Evolutionary conservation across 2,797 vertebrate species (phyloP).

Genomic region (Mormyrops attenuatus): DNA sequence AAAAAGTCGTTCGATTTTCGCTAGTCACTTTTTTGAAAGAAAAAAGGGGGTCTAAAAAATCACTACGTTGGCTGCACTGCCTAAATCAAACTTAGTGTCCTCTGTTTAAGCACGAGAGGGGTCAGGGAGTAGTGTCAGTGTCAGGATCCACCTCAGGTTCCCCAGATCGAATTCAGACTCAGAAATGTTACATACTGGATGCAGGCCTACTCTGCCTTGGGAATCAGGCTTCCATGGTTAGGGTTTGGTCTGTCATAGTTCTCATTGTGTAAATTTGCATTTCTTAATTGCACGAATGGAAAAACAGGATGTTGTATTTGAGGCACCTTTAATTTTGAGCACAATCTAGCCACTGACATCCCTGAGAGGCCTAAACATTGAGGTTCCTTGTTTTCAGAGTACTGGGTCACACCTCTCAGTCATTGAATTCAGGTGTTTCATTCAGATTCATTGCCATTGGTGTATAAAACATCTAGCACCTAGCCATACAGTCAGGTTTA

Average conservation of each 20-base stretch:
- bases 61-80: neutral
- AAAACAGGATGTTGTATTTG: neutral
- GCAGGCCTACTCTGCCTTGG: neutral
- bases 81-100: neutral
- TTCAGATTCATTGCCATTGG: neutral
- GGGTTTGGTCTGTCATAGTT: neutral
- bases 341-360: neutral
- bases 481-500: neutral
- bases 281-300: neutral
- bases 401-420: neutral
- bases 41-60: neutral
- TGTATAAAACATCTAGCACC: neutral
- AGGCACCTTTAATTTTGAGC: neutral
- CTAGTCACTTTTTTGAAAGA: neutral
- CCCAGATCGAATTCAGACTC: neutral
- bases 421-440: neutral
- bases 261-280: neutral
- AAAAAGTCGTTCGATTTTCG: neutral
- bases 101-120: neutral
- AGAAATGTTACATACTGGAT: neutral
- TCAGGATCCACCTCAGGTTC: neutral
- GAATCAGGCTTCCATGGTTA: neutral
- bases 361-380: neutral
- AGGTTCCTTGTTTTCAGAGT: neutral
- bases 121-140: neutral